Evolutionary conservation across 2,888 invertebrate genomes (phyloP).

Genomic region (Stenotaenia linearis): DNA sequence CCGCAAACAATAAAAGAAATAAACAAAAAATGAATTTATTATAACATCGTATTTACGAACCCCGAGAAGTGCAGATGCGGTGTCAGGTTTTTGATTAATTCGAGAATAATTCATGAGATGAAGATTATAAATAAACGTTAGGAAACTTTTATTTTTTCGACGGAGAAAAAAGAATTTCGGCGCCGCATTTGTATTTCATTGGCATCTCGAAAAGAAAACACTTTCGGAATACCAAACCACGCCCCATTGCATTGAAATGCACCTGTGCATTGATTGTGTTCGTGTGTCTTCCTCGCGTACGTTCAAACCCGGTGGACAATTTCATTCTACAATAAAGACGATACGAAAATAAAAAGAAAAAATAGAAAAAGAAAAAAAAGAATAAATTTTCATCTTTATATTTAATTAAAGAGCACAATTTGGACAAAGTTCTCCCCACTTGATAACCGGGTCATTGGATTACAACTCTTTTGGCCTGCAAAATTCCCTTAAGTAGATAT

Average conservation of each 20-base stretch:
- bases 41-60: background rate
- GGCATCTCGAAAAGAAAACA: background rate
- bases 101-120: background rate
- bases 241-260: slow-evolving; percentile 23
- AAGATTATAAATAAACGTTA: background rate
- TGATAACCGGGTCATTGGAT: slow-evolving; percentile 20
- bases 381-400: slow-evolving; percentile 12
- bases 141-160: background rate
- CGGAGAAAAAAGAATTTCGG: background rate
- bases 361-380: background rate
- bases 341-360: background rate
- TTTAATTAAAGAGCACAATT: slow-evolving; percentile 13
- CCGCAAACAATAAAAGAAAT: background rate
- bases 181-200: background rate
- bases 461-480: slow-evolving; percentile 23
- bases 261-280: slow-evolving; percentile 7
- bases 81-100: background rate
- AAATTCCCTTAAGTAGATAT: slow-evolving; percentile 24
- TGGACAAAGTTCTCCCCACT: background rate
- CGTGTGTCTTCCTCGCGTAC: background rate
- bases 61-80: background rate
- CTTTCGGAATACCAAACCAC: background rate
- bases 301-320: background rate
- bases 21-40: slow-evolving; percentile 4
- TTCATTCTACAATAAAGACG: background rate